These are phyloP conservation scores for Toxostoma redivivum DNA, from an alignment of 2,113 vertebrate genomes.

Conservation along the genomic window DNA sequence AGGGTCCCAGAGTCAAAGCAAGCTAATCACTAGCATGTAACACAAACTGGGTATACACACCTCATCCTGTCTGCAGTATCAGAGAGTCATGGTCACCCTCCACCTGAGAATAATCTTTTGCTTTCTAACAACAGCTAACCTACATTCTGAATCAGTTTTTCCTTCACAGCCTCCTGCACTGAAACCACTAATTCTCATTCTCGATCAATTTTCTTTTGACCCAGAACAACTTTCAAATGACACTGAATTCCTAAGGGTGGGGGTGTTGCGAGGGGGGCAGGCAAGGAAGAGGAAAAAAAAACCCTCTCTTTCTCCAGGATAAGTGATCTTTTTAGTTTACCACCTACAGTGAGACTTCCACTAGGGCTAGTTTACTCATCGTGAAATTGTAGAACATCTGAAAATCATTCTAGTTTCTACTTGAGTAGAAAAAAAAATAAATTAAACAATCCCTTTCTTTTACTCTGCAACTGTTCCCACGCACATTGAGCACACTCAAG, in stretches of 20 bases:
- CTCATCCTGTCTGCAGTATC: not conserved
- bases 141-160: not conserved
- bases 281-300: not conserved
- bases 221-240: not conserved
- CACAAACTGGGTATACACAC: not conserved
- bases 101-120: not conserved
- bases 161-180: not conserved
- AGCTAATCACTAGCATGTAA: not conserved
- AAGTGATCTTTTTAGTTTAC: not conserved
- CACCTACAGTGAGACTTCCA: slow-evolving; percentile 2
- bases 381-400: not conserved
- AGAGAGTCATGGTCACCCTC: not conserved
- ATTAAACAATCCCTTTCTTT: not conserved
- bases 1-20: not conserved
- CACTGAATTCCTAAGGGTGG: not conserved
- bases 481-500: not conserved
- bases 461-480: not conserved
- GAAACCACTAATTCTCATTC: not conserved
- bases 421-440: slow-evolving; percentile 4
- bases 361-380: not conserved
- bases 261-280: accelerated
- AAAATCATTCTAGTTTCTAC: slow-evolving; percentile 20
- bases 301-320: not conserved
- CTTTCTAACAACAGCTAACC: not conserved
- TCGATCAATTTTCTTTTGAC: not conserved